Base-by-base conservation (phyloP, 2,113 vertebrate genomes). In the Carassius auratus region DNA sequence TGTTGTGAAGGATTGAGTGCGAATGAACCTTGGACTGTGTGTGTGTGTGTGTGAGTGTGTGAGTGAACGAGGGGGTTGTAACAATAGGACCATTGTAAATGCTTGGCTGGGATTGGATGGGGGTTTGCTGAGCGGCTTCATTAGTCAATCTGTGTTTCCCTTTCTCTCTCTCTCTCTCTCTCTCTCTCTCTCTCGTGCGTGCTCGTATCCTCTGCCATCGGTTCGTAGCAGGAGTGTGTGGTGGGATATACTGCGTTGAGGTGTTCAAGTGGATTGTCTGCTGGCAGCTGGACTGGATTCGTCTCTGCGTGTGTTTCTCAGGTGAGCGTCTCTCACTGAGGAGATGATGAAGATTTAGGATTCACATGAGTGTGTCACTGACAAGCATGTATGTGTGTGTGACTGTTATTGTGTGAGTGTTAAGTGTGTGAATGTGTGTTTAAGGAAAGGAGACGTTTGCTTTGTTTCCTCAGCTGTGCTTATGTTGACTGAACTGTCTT, bases 391-490 rank as follows among this genome's bases (percentile, higher is more conserved):
- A n/a, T 69, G 74, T 69, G 38, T 26, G 59, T 48, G 80, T 50
- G 79, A 5, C 52, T 55, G 14, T 55, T 57, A 57, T 42, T 45
- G 73, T 21, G 71, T 42, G 45, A 12, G 33, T 33, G 71, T 42
- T 45, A 42, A 12, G 71, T 42, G 45, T 17, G 33, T 33, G 71
- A 21, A 48, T 23, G 79, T 50, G 79, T 69, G 48, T 81, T 36
- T 55, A n/a, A 23, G 33, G 62, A 79, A 33, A 45, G 52, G 38
- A 62, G 12, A 36, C n/a, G 2, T 73, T 81, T 71, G 87, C 85
- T 87, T 88, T 90, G 89, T 90, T 90, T 90, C 85, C 85, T 88
- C 87, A 88, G 87, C 87, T 90, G 89, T 83, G 85, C 68, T 85
- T 76, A 55, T 86, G 79, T 87, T 90, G 74, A 76, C 85, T 26